Evolutionary conservation across 2,797 vertebrate species (phyloP), one percentile per base, ranked within the genome.

Genomic region (Choloepus didactylus): DNA sequence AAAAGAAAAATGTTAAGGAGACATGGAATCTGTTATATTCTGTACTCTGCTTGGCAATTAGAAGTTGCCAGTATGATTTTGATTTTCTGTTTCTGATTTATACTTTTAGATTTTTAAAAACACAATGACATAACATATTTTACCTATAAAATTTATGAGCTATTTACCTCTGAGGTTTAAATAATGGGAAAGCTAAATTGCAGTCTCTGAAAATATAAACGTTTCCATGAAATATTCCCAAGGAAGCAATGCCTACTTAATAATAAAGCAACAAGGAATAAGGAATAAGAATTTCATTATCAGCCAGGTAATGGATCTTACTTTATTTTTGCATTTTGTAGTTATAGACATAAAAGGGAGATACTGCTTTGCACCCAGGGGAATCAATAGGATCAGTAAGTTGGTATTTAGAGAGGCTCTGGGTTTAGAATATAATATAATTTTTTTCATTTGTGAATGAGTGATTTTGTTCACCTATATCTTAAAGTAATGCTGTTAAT

Each of bases 1-100:
- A 51, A 94, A 91, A 90, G 81, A 69, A 89, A 92, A 92, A 86
- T 91, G 77, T 84, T 89, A 77, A 91, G 89, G 76, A 92, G 76
- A 77, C 87, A 51, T 56, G 27, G 81, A 76, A 35, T 91, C 91
- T 94, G 75, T 88, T 88, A 54, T 35, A 80, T 59, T 91, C 46
- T 89, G 72, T 64, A 59, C 49, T 92, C 73, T 90, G 69, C 67
- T 87, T 84, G 73, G 90, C 75, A 91, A 91, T 92, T 91, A 89
- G 44, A 87, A 94, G 67, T 84, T 92, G 81, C 70, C n/a, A n/a
- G 56, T 16, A 66, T 81, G 66, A 93, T 90, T 88, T 82, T 67
- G 62, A 27, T 64, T 69, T 89, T 95, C 60, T 56, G 60, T 87
- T 95, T 95, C 77, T 86, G 93, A 88, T 62, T 93, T 90, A 66